Conservation (phyloP, 2,113 vertebrate genomes). For the Centropus unirufus region DNA sequence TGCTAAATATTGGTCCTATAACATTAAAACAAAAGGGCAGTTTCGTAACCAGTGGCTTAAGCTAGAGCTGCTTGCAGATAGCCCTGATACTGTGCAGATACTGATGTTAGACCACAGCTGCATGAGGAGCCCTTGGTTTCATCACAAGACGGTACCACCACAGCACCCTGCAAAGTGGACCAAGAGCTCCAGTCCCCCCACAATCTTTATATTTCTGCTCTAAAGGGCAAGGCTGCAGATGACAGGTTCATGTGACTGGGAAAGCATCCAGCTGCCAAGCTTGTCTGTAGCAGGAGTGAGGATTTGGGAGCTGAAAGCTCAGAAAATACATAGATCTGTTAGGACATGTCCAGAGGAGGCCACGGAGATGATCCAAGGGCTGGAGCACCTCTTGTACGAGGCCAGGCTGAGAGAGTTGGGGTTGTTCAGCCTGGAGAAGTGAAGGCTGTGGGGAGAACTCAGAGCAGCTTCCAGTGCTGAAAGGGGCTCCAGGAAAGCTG, state of each 20-base stretch:
- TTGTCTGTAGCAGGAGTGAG: background rate
- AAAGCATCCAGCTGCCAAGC: background rate
- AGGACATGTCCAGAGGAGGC: no score
- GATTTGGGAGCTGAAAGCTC: background rate
- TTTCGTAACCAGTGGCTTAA: background rate
- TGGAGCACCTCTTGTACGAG: no score
- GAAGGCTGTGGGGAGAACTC: no score
- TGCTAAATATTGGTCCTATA: background rate
- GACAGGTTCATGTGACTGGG: accelerated
- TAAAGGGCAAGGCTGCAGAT: background rate
- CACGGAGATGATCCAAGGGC: no score
- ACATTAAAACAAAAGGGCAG: background rate
- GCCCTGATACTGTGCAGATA: background rate
- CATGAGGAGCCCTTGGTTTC: background rate
- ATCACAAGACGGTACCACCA: background rate
- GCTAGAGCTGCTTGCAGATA: background rate
- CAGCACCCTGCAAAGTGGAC: background rate
- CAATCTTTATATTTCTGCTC: background rate
- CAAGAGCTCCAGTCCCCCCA: background rate
- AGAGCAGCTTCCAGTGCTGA: no score
- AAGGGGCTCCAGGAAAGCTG: no score
- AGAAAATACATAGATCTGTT: no score
- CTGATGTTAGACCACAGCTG: background rate
- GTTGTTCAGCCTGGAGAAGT: no score
- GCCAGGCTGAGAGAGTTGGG: no score